These are phyloP conservation scores for Macaria liturata DNA, from an alignment of 2,888 invertebrate species.

Conservation along the genomic window DNA sequence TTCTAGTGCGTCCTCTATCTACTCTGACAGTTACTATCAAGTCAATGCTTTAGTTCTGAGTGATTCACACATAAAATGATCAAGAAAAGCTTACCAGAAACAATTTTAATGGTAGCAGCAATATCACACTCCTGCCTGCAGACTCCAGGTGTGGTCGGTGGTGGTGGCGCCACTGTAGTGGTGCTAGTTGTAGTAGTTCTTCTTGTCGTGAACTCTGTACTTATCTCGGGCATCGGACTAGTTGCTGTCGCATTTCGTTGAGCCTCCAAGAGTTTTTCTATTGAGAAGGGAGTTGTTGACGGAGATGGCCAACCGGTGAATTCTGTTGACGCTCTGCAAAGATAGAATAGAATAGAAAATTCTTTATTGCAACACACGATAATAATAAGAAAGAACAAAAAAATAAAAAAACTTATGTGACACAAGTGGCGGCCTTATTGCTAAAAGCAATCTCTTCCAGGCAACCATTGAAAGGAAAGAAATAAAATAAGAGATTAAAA, in stretches of 20 bases:
- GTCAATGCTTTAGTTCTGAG: neutral
- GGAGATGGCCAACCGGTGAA: conserved; percentile 96
- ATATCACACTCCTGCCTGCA: conserved; percentile 92
- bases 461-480: too few species aligned
- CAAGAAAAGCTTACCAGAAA: conserved; percentile 80
- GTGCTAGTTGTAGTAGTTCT: conserved; percentile 84
- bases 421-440: too few species aligned
- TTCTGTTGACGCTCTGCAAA: conserved; percentile 90
- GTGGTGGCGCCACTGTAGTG: conserved; percentile 87
- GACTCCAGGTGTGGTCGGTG: conserved; percentile 90
- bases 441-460: too few species aligned
- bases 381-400: too few species aligned
- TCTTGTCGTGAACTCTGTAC: conserved; percentile 76
- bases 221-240: conserved; percentile 71
- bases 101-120: conserved; percentile 92
- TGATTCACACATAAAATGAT: neutral
- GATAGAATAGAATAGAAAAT: neutral
- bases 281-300: conserved; percentile 93
- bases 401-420: too few species aligned
- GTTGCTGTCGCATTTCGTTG: conserved; percentile 85
- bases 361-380: too few species aligned
- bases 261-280: conserved; percentile 89
- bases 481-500: too few species aligned
- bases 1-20: too few species aligned
- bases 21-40: too few species aligned